Evolutionary conservation across 2,888 invertebrate genomes (phyloP).

Genomic region (Pseudococcus jackbeardsleyi): DNA sequence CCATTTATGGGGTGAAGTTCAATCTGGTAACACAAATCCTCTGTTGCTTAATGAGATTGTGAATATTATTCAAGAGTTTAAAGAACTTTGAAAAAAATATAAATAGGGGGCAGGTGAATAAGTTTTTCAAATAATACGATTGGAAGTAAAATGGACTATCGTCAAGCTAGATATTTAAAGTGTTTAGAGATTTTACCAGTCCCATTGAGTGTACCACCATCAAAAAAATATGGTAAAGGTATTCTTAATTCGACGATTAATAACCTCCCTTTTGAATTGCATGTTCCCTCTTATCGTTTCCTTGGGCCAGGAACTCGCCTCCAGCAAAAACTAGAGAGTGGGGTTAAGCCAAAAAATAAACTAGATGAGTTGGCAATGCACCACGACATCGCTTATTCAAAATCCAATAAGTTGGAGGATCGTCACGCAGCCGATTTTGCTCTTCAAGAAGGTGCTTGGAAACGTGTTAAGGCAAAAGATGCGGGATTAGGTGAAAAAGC

Average conservation of each 20-base stretch:
- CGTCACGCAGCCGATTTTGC: slow-evolving; percentile 65
- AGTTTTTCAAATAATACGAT: too few species aligned
- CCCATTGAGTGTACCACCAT: neutral
- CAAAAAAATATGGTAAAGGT: too few species aligned
- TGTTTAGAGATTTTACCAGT: too few species aligned
- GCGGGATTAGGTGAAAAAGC: slow-evolving; percentile 64
- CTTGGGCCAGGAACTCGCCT: too few species aligned
- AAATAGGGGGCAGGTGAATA: neutral
- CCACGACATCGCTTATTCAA: slow-evolving; percentile 69
- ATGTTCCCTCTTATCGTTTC: too few species aligned
- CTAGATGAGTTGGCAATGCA: slow-evolving; percentile 56
- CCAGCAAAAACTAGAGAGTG: neutral
- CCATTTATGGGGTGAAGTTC: neutral
- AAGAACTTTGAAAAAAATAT: slow-evolving; percentile 9
- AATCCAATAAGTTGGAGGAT: slow-evolving; percentile 65
- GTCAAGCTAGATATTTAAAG: too few species aligned
- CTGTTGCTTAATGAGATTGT: slow-evolving; percentile 9
- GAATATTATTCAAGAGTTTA: slow-evolving; percentile 48
- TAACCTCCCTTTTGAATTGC: too few species aligned
- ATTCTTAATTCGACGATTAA: too few species aligned
- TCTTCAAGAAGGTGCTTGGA: slow-evolving; percentile 66
- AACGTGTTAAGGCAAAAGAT: slow-evolving; percentile 65
- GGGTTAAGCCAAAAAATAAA: slow-evolving; percentile 16
- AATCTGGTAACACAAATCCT: slow-evolving; percentile 16
- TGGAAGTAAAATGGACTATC: neutral